Conservation (phyloP, 1,140 invertebrate genomes). For the Drosophila burlai region DNA sequence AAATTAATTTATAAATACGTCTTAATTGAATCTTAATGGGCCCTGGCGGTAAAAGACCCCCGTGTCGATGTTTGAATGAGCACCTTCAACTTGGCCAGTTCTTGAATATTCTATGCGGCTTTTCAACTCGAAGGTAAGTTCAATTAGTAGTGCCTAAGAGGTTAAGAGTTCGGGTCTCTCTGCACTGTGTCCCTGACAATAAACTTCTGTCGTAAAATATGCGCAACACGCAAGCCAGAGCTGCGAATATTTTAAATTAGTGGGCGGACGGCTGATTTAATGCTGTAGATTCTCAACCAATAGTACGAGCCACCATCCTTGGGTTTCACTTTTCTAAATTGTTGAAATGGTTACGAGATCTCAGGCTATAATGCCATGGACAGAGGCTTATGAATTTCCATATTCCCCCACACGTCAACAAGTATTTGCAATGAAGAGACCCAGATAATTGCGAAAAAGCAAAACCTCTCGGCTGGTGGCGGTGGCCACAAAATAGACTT, state of each 20-base stretch:
- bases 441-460: constrained; percentile 39
- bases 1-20: constrained; percentile 74
- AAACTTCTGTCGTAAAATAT: constrained; percentile 58
- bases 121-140: constrained; percentile 68
- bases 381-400: constrained; percentile 10
- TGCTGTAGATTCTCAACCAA: constrained; percentile 25
- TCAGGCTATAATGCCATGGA: not conserved
- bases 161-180: constrained; percentile 23
- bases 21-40: constrained; percentile 73
- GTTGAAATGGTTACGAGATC: constrained; percentile 8
- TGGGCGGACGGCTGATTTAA: constrained; percentile 10
- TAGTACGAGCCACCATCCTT: constrained; percentile 8
- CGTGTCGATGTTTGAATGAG: constrained; percentile 41
- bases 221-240: constrained; percentile 62
- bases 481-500: constrained; percentile 43
- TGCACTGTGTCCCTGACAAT: constrained; percentile 39
- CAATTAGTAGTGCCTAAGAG: constrained; percentile 57
- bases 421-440: constrained; percentile 29
- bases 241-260: constrained; percentile 11
- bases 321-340: constrained; percentile 55
- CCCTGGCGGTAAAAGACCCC: constrained; percentile 29
- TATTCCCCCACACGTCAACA: constrained; percentile 10
- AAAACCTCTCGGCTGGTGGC: constrained; percentile 29
- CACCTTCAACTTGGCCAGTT: constrained; percentile 53
- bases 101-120: constrained; percentile 44